These are phyloP conservation scores for Esox niger DNA, from an alignment of 2,113 vertebrate genomes.

Conservation along the genomic window DNA sequence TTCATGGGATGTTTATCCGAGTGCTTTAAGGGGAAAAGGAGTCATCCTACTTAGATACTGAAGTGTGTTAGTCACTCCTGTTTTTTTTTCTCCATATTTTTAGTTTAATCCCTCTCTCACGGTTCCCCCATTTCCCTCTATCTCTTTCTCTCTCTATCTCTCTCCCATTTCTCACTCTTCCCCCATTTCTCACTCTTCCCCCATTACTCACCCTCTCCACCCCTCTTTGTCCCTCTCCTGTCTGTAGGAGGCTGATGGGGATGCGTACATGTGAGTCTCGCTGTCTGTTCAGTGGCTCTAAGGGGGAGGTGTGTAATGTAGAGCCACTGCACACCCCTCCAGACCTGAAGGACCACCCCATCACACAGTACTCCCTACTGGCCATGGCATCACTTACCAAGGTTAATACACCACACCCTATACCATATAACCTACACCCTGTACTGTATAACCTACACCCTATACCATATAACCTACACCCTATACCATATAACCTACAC, in stretches of 20 bases:
- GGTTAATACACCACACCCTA: slow-evolving; percentile 59
- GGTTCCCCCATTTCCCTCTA: not conserved
- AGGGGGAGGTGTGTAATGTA: slow-evolving; percentile 96
- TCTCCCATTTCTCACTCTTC: no score
- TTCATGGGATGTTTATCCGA: no score
- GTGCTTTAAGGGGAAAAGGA: no score
- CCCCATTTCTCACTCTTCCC: not conserved
- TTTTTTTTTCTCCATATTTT: not conserved
- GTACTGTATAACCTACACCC: no score
- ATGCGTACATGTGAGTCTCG: slow-evolving; percentile 94
- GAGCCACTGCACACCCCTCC: slow-evolving; percentile 86
- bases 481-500: no score
- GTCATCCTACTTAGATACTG: not conserved
- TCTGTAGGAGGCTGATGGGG: slow-evolving; percentile 90
- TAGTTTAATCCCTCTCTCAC: not conserved
- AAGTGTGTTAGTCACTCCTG: not conserved
- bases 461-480: no score
- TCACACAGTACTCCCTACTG: slow-evolving; percentile 90
- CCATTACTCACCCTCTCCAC: not conserved
- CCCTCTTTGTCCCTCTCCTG: not conserved
- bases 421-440: no score
- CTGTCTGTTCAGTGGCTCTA: slow-evolving; percentile 96
- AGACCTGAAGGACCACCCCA: slow-evolving; percentile 91
- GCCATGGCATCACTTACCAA: slow-evolving; percentile 98
- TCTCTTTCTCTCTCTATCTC: no score